phyloP scores from a whole-genome alignment of 2,797 vertebrate genomes.

The Novumbra hubbsi region DNA sequence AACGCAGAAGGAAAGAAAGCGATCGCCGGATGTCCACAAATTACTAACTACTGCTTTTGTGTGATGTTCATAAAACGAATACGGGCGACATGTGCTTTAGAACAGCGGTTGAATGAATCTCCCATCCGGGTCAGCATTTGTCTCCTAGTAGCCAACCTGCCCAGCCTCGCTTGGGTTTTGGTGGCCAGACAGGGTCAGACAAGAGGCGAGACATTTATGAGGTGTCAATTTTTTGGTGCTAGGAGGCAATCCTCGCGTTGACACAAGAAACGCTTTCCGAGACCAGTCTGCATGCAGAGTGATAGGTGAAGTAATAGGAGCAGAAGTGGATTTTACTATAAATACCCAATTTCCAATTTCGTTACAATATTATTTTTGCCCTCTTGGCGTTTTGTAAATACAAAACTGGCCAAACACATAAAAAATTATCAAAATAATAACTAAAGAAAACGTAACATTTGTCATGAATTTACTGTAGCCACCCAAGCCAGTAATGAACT shows the following conservation, averaged over 20 bases:
- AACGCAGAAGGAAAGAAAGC: too few species aligned
- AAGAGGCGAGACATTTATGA: constrained; percentile 75
- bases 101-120: constrained; percentile 17
- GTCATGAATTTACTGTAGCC: not conserved
- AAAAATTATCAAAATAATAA: too few species aligned
- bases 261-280: constrained; percentile 51
- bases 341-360: too few species aligned
- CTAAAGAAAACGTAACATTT: not conserved
- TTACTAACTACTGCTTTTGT: too few species aligned
- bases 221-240: constrained; percentile 73
- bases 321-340: too few species aligned
- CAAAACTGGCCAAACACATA: too few species aligned
- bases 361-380: too few species aligned
- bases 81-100: constrained; percentile 11
- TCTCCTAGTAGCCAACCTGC: too few species aligned
- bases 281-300: constrained; percentile 55
- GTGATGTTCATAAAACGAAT: too few species aligned
- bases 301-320: constrained; percentile 48
- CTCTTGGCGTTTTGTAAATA: too few species aligned
- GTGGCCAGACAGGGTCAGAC: constrained; percentile 68
- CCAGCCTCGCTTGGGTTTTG: constrained; percentile 39
- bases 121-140: constrained; percentile 31
- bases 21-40: too few species aligned
- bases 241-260: constrained; percentile 68
- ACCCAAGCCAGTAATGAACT: not conserved